Conservation (phyloP, 2,888 invertebrate genomes). For the Zaprionus obscuricornis region DNA sequence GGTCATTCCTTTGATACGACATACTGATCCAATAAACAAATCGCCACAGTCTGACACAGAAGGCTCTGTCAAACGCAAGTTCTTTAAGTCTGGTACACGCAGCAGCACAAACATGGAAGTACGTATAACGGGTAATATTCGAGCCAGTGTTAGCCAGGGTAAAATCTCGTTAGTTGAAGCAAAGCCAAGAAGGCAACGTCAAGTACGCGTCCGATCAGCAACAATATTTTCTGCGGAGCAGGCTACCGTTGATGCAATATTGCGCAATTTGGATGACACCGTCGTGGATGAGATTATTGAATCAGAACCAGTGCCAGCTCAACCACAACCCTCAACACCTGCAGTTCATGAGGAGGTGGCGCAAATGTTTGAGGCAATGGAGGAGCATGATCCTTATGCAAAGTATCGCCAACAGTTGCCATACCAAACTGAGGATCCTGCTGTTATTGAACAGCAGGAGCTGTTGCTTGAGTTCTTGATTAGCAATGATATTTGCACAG, state of each 20-base stretch:
- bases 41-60: conserved; percentile 29
- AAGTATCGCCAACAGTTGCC: conserved; percentile 78
- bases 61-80: conserved; percentile 67
- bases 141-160: conserved; percentile 78
- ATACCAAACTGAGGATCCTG: conserved; percentile 79
- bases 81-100: conserved; percentile 78
- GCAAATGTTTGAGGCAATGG: conserved; percentile 1
- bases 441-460: conserved; percentile 79
- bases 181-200: conserved; percentile 34
- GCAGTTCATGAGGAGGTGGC: conserved; percentile 20
- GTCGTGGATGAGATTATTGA: conserved; percentile 64
- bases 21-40: conserved; percentile 14
- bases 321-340: not conserved
- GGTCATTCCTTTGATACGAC: conserved; percentile 64
- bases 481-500: conserved; percentile 81
- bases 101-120: conserved; percentile 77
- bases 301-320: conserved; percentile 13
- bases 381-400: conserved; percentile 44
- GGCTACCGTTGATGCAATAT: conserved; percentile 80
- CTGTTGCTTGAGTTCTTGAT: conserved; percentile 81
- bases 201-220: conserved; percentile 55
- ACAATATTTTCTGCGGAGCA: conserved; percentile 80
- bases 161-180: conserved; percentile 71
- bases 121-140: conserved; percentile 78
- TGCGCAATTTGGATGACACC: conserved; percentile 78